These are phyloP conservation scores for Ataeniobius toweri DNA, from an alignment of 2,797 vertebrate species.

Conservation along the genomic window DNA sequence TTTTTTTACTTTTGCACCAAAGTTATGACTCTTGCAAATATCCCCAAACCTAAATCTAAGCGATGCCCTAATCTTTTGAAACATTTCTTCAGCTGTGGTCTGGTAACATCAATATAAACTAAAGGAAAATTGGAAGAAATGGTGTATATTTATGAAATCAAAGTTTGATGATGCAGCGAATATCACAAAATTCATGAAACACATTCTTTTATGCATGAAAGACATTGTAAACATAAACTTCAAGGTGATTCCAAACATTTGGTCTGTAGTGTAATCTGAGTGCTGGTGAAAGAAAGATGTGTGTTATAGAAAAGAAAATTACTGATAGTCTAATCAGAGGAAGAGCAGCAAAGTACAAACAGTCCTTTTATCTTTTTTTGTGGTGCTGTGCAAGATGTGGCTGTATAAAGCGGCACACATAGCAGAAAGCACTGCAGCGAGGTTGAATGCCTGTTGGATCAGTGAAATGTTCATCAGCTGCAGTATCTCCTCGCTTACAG, in stretches of 20 bases:
- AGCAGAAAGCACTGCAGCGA: constrained; percentile 32
- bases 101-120: neutral
- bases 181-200: neutral
- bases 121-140: neutral
- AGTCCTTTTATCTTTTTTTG: constrained; percentile 18
- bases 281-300: constrained; percentile 30
- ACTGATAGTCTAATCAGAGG: constrained; percentile 49
- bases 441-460: constrained; percentile 60
- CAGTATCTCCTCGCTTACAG: constrained; percentile 46
- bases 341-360: constrained; percentile 15
- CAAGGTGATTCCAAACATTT: neutral
- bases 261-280: neutral
- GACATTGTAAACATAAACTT: neutral
- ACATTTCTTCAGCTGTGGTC: neutral
- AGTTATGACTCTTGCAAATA: neutral
- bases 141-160: neutral
- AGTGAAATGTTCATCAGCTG: constrained; percentile 57
- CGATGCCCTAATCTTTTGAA: neutral
- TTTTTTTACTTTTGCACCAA: neutral
- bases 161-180: neutral
- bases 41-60: neutral
- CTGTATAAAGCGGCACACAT: constrained; percentile 18
- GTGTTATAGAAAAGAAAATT: constrained; percentile 35
- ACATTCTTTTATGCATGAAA: neutral
- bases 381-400: constrained; percentile 22